These are phyloP conservation scores for Colinus virginianus DNA, from an alignment of 2,113 vertebrate genomes.

Conservation along the genomic window DNA sequence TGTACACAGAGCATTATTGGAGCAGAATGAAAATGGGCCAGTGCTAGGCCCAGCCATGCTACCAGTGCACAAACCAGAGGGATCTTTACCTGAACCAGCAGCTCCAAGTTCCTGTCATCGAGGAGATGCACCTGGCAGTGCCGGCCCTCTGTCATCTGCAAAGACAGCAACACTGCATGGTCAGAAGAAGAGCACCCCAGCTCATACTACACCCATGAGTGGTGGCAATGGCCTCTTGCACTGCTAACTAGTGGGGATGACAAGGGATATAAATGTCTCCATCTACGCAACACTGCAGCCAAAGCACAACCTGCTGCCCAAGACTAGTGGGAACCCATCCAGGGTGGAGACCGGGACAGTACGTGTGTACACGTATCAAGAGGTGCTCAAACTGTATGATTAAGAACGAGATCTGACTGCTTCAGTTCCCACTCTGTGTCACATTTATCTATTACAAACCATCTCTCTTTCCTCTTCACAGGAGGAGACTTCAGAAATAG, in stretches of 20 bases:
- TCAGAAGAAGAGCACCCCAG: background rate
- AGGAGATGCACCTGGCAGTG: slow-evolving; percentile 94
- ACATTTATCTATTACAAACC: background rate
- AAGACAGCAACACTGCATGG: slow-evolving; percentile 33
- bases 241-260: background rate
- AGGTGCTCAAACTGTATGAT: background rate
- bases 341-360: no score
- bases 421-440: background rate
- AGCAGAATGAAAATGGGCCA: background rate
- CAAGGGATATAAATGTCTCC: background rate
- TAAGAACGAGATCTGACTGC: background rate
- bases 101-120: slow-evolving; percentile 93
- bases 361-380: background rate
- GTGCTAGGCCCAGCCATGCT: background rate
- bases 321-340: no score
- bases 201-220: background rate
- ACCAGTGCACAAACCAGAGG: accelerated
- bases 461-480: background rate
- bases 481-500: background rate
- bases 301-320: background rate
- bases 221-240: background rate
- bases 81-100: slow-evolving; percentile 92
- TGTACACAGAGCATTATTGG: background rate
- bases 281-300: background rate
- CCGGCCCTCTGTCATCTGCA: slow-evolving; percentile 96